phyloP scores from a whole-genome alignment of 2,113 vertebrate genomes.

The Pagrus major region DNA sequence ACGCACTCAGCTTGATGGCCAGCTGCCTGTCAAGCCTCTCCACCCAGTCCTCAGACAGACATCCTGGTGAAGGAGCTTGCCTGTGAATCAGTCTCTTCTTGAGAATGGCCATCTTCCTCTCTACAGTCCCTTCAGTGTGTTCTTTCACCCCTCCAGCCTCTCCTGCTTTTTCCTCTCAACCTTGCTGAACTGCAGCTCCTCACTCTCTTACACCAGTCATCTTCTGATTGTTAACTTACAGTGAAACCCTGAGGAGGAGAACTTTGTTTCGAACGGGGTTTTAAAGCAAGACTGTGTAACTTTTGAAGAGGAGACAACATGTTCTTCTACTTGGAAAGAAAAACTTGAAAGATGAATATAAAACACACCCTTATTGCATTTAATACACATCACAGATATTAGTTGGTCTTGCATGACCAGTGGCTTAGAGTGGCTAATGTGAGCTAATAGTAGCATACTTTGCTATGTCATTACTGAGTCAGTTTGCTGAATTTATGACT shows the following conservation, averaged over 20 bases:
- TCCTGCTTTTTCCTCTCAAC: neutral
- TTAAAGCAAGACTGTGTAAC: neutral
- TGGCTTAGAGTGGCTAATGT: too few relatives aligned
- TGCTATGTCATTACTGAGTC: neutral
- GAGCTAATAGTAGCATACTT: neutral
- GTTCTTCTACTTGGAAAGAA: too few relatives aligned
- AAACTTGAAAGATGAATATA: neutral
- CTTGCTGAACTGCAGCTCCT: conserved; percentile 6
- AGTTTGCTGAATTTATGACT: neutral
- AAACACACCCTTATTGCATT: neutral
- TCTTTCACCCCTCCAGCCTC: neutral
- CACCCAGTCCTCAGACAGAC: neutral
- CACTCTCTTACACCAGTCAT: neutral
- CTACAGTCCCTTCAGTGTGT: conserved; percentile 4
- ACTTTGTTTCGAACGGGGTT: neutral
- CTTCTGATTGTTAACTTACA: neutral
- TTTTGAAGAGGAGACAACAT: too few relatives aligned
- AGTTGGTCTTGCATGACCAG: neutral
- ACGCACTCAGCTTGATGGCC: conserved; percentile 4
- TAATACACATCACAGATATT: too few relatives aligned
- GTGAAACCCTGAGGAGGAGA: neutral
- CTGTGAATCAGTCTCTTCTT: conserved; percentile 15
- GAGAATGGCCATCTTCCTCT: conserved; percentile 17
- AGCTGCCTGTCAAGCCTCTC: conserved; percentile 24
- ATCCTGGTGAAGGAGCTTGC: conserved; percentile 13